A percentile compares a stretch with the other conserved stretches of the same genome.
Conservation (phyloP, 1,140 invertebrate species). For the Heliconius nattereri region DNA sequence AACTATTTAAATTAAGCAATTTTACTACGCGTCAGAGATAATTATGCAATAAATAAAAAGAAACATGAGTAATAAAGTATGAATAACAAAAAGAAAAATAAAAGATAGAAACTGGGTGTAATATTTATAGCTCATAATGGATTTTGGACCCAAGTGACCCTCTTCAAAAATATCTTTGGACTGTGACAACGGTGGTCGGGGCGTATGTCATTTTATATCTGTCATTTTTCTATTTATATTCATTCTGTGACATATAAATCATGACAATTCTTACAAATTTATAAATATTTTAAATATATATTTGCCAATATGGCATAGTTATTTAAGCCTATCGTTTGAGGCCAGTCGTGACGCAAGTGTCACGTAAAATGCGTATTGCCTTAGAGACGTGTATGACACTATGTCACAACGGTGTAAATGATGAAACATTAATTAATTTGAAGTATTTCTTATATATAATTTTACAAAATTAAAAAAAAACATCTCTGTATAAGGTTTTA, state of each 20-base stretch:
- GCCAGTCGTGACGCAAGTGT: too few relatives aligned
- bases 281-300: too few relatives aligned
- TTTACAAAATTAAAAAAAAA: too few relatives aligned
- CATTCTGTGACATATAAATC: background rate
- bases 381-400: too few relatives aligned
- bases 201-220: conserved; percentile 35
- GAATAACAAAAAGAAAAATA: background rate
- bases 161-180: conserved; percentile 36
- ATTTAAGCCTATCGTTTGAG: too few relatives aligned
- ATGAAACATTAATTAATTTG: background rate
- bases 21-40: background rate
- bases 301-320: too few relatives aligned
- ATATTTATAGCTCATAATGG: conserved; percentile 15
- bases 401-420: too few relatives aligned
- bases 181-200: conserved; percentile 34
- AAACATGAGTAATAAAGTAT: background rate
- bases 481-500: too few relatives aligned
- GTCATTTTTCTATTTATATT: conserved; percentile 28
- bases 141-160: conserved; percentile 38
- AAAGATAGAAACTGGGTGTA: background rate
- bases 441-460: background rate
- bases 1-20: too few relatives aligned
- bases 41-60: background rate
- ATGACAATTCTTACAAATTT: too few relatives aligned
- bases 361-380: too few relatives aligned